Percentiles rank a stretch among this genome's conserved stretches.
These are phyloP conservation scores for Belonocnema kinseyi DNA, from an alignment of 1,140 invertebrate species.

Conservation along the genomic window DNA sequence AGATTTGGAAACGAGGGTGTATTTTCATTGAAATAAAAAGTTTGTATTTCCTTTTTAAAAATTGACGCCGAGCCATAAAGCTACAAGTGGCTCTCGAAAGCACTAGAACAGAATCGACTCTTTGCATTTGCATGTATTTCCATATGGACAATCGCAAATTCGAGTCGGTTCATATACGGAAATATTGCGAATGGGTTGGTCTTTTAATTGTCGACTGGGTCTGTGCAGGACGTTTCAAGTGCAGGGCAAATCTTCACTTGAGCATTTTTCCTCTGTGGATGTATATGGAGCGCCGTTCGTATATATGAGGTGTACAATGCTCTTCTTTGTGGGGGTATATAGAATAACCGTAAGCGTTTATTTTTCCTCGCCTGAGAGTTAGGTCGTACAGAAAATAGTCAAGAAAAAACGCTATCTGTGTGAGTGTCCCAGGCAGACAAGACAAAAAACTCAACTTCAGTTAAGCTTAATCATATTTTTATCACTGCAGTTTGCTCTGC, in stretches of 20 bases:
- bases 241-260: slow-evolving; percentile 37
- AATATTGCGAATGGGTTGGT: slow-evolving; percentile 3
- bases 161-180: slow-evolving; percentile 8
- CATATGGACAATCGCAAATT: background rate
- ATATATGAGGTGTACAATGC: no score
- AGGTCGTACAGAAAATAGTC: no score
- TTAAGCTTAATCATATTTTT: no score
- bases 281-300: no score
- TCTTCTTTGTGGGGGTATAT: no score
- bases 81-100: background rate
- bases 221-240: slow-evolving; percentile 32
- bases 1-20: background rate
- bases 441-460: no score
- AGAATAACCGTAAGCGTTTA: no score
- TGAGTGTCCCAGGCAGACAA: no score
- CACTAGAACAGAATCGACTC: background rate
- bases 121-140: slow-evolving; percentile 13
- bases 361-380: no score
- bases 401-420: no score
- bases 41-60: background rate
- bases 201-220: slow-evolving; percentile 7
- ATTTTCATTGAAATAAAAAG: background rate
- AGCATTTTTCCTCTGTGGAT: no score
- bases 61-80: background rate
- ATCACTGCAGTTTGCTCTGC: no score